These are phyloP conservation scores for Terebella lapidaria DNA, from an alignment of 2,888 invertebrate genomes.

Conservation along the genomic window DNA sequence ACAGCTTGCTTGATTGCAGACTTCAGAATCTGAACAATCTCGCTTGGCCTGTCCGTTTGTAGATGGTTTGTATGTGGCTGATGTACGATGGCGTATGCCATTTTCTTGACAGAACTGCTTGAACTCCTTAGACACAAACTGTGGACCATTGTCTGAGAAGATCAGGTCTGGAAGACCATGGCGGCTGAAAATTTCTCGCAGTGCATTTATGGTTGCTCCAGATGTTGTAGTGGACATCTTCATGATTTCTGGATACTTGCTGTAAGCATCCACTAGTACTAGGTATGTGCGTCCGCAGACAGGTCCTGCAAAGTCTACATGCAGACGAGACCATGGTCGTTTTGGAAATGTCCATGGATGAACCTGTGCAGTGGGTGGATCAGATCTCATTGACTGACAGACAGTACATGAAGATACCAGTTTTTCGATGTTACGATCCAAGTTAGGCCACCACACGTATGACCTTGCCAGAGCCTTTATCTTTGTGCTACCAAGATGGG, in stretches of 20 bases:
- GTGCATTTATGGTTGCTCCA: background rate
- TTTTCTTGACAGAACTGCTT: background rate
- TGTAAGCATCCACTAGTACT: background rate
- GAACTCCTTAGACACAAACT: background rate
- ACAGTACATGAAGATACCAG: background rate
- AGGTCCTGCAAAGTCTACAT: slow-evolving; percentile 1
- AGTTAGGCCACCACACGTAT: background rate
- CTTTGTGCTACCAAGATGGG: background rate
- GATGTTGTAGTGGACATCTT: slow-evolving; percentile 1
- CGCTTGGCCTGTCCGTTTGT: slow-evolving; percentile 2
- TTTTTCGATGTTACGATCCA: background rate
- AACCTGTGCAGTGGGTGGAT: background rate
- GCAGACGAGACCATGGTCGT: background rate
- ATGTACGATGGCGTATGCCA: background rate
- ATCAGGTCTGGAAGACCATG: background rate
- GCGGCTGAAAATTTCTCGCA: background rate
- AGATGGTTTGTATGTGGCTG: background rate
- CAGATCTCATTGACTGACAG: background rate
- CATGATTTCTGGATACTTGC: background rate
- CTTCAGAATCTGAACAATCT: background rate
- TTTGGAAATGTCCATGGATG: background rate
- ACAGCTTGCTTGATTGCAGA: background rate
- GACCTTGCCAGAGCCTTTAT: slow-evolving; percentile 1
- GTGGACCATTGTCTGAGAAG: background rate
- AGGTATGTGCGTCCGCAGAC: background rate